Evolutionary conservation across 2,113 vertebrate species (phyloP).

Genomic region (Mellivora capensis): DNA sequence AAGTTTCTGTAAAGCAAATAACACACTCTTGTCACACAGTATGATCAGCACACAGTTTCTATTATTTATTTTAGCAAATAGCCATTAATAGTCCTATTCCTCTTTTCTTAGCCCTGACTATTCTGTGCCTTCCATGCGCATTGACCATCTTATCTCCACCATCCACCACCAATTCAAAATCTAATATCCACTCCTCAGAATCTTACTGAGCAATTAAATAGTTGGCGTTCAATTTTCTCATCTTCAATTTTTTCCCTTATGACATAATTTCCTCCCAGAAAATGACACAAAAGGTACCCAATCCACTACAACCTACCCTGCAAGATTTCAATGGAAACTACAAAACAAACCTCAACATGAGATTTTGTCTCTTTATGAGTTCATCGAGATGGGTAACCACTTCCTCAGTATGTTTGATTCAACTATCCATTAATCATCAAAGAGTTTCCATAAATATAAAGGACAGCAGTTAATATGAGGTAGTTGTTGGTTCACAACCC

Average conservation of each 20-base stretch:
- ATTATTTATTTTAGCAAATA: not conserved
- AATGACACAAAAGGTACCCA: not conserved
- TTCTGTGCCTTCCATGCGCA: not conserved
- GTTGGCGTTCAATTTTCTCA: not conserved
- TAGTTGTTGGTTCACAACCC: not conserved
- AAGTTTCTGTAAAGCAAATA: not conserved
- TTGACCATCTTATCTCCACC: not conserved
- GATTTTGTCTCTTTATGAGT: not conserved
- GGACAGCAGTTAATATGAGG: not conserved
- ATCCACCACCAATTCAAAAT: not conserved
- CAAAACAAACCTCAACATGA: not conserved
- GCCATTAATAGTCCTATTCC: not conserved
- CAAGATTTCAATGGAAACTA: not conserved
- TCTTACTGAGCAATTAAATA: not conserved
- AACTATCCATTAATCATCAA: not conserved
- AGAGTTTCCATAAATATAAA: not conserved
- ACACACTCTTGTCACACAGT: not conserved
- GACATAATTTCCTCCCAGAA: not conserved
- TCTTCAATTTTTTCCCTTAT: not conserved
- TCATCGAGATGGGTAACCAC: not conserved
- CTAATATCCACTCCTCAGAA: not conserved
- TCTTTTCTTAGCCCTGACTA: not conserved
- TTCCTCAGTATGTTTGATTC: not conserved
- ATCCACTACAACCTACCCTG: not conserved
- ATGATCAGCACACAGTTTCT: not conserved